phyloP scores from a whole-genome alignment of 2,113 vertebrate genomes.

The Zosterops hypoxanthus region DNA sequence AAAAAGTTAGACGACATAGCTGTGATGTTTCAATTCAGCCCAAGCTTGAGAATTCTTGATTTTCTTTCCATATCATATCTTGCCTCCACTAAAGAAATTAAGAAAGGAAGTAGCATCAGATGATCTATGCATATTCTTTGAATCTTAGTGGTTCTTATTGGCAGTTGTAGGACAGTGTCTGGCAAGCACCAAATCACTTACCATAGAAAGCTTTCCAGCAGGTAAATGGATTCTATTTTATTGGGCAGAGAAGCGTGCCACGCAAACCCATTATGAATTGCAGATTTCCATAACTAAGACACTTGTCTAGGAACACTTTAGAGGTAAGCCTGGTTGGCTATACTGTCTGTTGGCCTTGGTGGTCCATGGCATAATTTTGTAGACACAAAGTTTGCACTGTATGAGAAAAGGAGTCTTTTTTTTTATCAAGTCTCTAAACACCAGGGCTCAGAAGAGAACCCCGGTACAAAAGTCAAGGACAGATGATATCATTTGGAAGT shows the following conservation, averaged over 20 bases:
- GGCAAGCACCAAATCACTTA: neutral
- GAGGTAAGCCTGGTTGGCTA: neutral
- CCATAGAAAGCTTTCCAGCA: neutral
- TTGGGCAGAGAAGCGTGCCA: neutral
- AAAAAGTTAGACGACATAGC: neutral
- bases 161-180: neutral
- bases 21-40: neutral
- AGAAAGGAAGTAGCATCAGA: neutral
- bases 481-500: conserved; percentile 16
- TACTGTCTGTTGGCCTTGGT: neutral
- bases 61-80: neutral
- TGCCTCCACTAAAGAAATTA: neutral
- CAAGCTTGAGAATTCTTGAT: neutral
- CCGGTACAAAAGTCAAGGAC: neutral
- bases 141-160: neutral
- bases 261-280: neutral
- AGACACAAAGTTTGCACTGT: neutral
- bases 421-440: neutral
- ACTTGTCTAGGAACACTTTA: neutral
- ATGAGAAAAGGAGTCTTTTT: neutral
- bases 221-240: neutral
- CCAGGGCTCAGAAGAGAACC: neutral
- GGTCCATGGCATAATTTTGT: neutral
- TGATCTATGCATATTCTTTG: neutral
- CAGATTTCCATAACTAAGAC: neutral